Base-by-base conservation (phyloP, 2,797 vertebrate genomes). In the Hipposideros larvatus region DNA sequence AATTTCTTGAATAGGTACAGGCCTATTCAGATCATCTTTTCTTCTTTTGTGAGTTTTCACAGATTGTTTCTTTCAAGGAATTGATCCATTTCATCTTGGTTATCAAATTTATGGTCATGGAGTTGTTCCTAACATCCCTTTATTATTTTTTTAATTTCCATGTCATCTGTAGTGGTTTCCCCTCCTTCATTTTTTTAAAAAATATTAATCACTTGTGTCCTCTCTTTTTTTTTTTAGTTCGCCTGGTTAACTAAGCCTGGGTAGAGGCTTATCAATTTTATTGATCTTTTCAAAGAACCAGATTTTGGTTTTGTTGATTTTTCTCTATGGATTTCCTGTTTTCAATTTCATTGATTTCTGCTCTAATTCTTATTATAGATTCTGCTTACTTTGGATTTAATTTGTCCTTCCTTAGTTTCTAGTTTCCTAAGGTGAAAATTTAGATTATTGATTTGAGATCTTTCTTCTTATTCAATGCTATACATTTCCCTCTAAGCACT, bases 261-360 rank as follows among this genome's bases (percentile, higher is more conserved):
- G 55, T 63, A 43, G 43, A 70, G 55, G 2, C 19, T 63, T 73
- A 61, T 11, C 7, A 14, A 63, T 80, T 93, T 53, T 93, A 78
- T 41, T 87, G 53, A 87, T 78, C 9, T 80, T 43, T 63, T 53
- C 24, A 61, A 41, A 87, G 28, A 61, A 43, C n/a, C 34, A 53
- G 43, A 57, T 68, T 87, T 93, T 70, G 59, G n/a, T 68, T 86
- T 55, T 41, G 24, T 85, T 66, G 71, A 66, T 55, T 66, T 55
- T 77, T 86, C 48, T 77, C 31, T 85, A 1, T 68, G 57, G 82
- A 68, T 55, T 77, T 87, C 53, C 73, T 70, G 9, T 70, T 41
- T 92, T 78, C 55, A 70, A 68, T 92, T 78, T 59, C 41, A 86
- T 51, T 68, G 91, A 78, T 92, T 75, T 73, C 31, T 65, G 11